A percentile compares a stretch with the other conserved stretches of the same genome.
These are phyloP conservation scores for Sebastes diaconus DNA, from an alignment of 2,797 vertebrate genomes.

Conservation along the genomic window DNA sequence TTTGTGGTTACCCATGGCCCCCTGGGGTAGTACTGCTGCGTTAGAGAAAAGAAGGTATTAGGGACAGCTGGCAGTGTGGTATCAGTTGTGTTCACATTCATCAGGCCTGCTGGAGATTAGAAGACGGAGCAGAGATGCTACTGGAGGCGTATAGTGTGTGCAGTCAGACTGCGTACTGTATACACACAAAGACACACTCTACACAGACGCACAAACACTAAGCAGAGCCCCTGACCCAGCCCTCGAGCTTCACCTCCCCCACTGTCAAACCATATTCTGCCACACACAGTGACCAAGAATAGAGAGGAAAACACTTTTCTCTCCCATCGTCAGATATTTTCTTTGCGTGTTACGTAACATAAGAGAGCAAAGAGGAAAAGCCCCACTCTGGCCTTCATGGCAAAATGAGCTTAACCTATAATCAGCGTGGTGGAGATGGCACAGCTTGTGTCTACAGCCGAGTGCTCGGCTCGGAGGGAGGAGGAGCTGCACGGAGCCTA, in stretches of 20 bases:
- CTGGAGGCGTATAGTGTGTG: constrained; percentile 48
- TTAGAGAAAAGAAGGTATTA: constrained; percentile 54
- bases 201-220: constrained; percentile 54
- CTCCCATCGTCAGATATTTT: constrained; percentile 23
- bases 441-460: constrained; percentile 16
- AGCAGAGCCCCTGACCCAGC: constrained; percentile 48
- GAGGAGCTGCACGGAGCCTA: not conserved
- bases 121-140: constrained; percentile 47
- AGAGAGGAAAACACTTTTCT: not conserved
- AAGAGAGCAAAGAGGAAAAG: not conserved
- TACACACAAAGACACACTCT: constrained; percentile 5
- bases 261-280: constrained; percentile 47
- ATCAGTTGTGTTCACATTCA: constrained; percentile 73
- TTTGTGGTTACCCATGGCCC: constrained; percentile 62
- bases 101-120: constrained; percentile 70
- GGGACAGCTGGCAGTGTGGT: constrained; percentile 74
- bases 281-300: constrained; percentile 33
- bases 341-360: constrained; percentile 24
- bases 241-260: constrained; percentile 42
- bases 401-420: constrained; percentile 55
- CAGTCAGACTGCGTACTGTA: constrained; percentile 12
- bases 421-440: constrained; percentile 30
- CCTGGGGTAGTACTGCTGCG: constrained; percentile 43
- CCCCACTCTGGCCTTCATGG: constrained; percentile 19
- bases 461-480: constrained; percentile 7